A percentile compares a stretch with the other conserved stretches of the same genome.
These are phyloP conservation scores for Clarias fuscus DNA, from an alignment of 2,797 vertebrate species.

Conservation along the genomic window DNA sequence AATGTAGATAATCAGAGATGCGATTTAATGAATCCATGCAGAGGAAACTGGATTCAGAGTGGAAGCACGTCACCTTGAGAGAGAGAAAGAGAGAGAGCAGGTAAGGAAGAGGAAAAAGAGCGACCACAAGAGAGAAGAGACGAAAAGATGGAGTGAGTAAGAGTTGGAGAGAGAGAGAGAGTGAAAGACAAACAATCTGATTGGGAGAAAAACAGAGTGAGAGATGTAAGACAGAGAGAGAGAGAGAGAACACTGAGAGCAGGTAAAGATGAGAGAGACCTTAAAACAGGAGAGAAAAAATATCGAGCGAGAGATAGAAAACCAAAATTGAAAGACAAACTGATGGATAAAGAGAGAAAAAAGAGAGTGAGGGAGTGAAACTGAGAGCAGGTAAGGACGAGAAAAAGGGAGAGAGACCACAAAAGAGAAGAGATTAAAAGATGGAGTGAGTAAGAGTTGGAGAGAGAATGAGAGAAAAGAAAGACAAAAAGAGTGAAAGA, in stretches of 20 bases:
- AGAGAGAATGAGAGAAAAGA: background rate
- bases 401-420: background rate
- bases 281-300: no score
- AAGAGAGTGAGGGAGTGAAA: background rate
- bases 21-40: background rate
- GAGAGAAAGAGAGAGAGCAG: background rate
- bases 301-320: no score
- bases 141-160: background rate
- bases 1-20: background rate
- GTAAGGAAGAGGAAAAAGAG: no score
- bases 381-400: no score
- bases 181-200: no score
- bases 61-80: background rate
- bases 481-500: no score
- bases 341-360: no score
- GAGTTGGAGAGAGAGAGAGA: background rate
- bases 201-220: no score
- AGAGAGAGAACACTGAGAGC: no score
- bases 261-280: no score
- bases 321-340: no score
- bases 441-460: background rate
- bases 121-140: background rate
- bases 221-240: no score
- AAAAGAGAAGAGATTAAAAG: background rate
- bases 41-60: background rate